phyloP scores from a whole-genome alignment of 2,888 invertebrate genomes.

The Cantharis rustica region DNA sequence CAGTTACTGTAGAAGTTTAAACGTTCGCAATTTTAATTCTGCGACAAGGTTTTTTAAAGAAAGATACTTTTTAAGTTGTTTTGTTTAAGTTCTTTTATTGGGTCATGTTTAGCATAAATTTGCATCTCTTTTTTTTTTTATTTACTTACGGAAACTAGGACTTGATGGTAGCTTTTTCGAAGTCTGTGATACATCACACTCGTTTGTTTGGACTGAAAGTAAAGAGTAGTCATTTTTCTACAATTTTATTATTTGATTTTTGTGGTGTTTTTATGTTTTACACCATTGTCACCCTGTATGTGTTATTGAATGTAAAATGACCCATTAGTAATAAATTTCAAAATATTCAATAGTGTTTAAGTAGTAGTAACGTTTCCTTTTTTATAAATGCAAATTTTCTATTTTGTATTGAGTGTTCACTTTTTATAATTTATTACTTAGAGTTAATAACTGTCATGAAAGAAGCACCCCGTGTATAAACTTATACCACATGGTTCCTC shows the following conservation, averaged over 20 bases:
- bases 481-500: background rate
- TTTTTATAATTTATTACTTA: background rate
- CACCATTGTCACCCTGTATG: background rate
- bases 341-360: background rate
- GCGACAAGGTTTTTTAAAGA: background rate
- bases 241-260: background rate
- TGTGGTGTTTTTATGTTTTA: background rate
- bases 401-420: background rate
- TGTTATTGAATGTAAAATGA: background rate
- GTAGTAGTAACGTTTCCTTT: background rate
- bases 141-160: background rate
- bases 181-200: background rate
- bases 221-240: background rate
- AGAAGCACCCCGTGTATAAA: background rate
- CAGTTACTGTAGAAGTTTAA: conserved; percentile 59
- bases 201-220: background rate
- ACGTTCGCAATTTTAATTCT: conserved; percentile 31
- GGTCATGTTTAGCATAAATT: background rate
- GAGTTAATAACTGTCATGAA: background rate
- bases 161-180: background rate
- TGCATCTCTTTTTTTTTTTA: background rate
- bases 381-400: background rate
- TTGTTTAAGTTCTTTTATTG: background rate
- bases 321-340: background rate
- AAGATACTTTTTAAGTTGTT: background rate